Evolutionary conservation across 1,140 invertebrate genomes (phyloP).

Genomic region (Hycleus cichorii): DNA sequence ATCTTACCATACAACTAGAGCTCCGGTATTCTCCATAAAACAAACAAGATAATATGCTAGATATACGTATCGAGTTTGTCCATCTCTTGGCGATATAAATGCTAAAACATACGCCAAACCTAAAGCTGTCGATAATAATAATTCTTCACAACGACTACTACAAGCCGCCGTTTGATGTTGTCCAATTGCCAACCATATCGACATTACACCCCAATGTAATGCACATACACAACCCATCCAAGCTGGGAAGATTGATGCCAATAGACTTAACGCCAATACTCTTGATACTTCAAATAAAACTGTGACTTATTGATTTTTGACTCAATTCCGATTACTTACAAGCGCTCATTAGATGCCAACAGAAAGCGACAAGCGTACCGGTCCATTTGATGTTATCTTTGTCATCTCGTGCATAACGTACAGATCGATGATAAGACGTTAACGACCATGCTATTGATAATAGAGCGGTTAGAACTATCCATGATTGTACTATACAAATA

Average conservation of each 20-base stretch:
- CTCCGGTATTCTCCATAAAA: constrained; percentile 45
- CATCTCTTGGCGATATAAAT: constrained; percentile 44
- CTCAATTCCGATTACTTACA: constrained; percentile 24
- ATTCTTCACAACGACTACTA: constrained; percentile 43
- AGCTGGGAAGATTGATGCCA: constrained; percentile 38
- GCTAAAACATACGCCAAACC: constrained; percentile 44
- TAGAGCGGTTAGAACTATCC: constrained; percentile 35
- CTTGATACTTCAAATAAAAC: constrained; percentile 33
- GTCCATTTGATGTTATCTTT: constrained; percentile 38
- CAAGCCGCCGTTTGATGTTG: constrained; percentile 41
- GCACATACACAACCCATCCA: constrained; percentile 42
- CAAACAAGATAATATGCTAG: constrained; percentile 44
- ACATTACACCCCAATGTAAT: constrained; percentile 41
- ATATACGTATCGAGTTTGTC: constrained; percentile 44
- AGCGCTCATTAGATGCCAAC: constrained; percentile 42
- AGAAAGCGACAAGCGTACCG: constrained; percentile 38
- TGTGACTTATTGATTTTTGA: background rate
- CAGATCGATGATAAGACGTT: constrained; percentile 40
- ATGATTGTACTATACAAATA: constrained; percentile 35
- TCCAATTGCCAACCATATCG: constrained; percentile 39
- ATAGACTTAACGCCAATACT: constrained; percentile 38
- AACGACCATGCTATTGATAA: constrained; percentile 41
- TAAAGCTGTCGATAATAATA: constrained; percentile 40
- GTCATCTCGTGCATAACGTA: constrained; percentile 39
- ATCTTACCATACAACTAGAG: constrained; percentile 44